A percentile compares a stretch with the other conserved stretches of the same genome.
Evolutionary conservation across 2,797 vertebrate species (phyloP).

Genomic region (Labeo calbasu): DNA sequence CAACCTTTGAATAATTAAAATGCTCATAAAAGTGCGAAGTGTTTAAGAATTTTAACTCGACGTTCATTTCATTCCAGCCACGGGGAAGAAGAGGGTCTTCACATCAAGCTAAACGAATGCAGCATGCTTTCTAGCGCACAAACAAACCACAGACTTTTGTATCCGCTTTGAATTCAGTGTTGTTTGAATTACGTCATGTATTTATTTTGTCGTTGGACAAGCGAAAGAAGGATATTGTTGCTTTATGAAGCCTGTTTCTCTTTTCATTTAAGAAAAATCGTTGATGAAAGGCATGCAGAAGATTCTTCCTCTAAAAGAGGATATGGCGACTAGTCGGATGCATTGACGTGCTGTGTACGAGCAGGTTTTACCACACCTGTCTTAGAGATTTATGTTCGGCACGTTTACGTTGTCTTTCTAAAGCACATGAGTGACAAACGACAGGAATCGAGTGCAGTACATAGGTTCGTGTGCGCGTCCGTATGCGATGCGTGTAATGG

Average conservation of each 20-base stretch:
- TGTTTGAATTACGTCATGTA: constrained; percentile 19
- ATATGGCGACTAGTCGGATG: neutral
- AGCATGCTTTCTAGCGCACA: neutral
- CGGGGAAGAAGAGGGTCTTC: constrained; percentile 5
- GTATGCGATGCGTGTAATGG: neutral
- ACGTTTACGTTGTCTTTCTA: constrained; percentile 5
- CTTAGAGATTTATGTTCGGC: constrained; percentile 28
- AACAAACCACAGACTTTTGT: constrained; percentile 4
- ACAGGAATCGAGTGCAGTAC: neutral
- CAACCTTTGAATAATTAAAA: constrained; percentile 72
- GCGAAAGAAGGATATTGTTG: constrained; percentile 2
- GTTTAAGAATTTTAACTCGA: constrained; percentile 61
- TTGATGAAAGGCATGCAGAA: neutral
- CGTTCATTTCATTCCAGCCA: constrained; percentile 49
- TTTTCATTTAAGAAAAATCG: neutral
- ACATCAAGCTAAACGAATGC: constrained; percentile 1
- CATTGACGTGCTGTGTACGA: neutral
- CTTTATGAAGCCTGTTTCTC: constrained; percentile 13
- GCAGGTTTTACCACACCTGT: constrained; percentile 15
- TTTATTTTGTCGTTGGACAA: neutral
- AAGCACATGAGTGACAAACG: constrained; percentile 25
- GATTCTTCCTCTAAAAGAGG: neutral
- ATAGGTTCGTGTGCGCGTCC: neutral
- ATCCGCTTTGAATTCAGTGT: constrained; percentile 12
- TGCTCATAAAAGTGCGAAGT: constrained; percentile 70